These are phyloP conservation scores for Allolobophora icterica DNA, from an alignment of 2,888 invertebrate species.

Conservation along the genomic window DNA sequence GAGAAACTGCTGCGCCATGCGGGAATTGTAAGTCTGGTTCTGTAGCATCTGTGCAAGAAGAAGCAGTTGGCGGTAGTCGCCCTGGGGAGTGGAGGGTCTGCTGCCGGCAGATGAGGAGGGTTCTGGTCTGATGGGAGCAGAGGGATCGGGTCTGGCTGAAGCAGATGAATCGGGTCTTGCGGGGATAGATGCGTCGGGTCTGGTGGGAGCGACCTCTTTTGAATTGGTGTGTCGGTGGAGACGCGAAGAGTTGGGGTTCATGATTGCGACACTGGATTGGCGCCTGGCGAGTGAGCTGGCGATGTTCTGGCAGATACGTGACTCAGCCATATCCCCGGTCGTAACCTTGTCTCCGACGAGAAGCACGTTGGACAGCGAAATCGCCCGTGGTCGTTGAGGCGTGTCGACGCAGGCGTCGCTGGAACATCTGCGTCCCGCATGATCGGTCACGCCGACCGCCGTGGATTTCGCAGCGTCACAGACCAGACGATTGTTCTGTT, in stretches of 20 bases:
- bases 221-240: neutral
- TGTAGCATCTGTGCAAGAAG: neutral
- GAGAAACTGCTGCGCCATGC: neutral
- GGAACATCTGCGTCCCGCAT: neutral
- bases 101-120: neutral
- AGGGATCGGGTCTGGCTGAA: neutral
- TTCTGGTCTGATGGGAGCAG: neutral
- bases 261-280: neutral
- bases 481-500: neutral
- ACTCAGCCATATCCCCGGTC: neutral
- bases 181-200: neutral
- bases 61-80: neutral
- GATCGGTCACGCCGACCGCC: neutral
- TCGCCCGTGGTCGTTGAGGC: neutral
- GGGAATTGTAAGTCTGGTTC: neutral
- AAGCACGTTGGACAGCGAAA: neutral
- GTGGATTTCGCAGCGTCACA: neutral
- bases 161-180: no score
- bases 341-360: neutral
- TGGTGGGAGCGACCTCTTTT: neutral
- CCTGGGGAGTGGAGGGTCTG: neutral
- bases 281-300: neutral
- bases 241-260: neutral
- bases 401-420: neutral
- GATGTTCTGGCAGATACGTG: conserved; percentile 14